Conservation (phyloP, 1,140 invertebrate genomes). For the Musca domestica region DNA sequence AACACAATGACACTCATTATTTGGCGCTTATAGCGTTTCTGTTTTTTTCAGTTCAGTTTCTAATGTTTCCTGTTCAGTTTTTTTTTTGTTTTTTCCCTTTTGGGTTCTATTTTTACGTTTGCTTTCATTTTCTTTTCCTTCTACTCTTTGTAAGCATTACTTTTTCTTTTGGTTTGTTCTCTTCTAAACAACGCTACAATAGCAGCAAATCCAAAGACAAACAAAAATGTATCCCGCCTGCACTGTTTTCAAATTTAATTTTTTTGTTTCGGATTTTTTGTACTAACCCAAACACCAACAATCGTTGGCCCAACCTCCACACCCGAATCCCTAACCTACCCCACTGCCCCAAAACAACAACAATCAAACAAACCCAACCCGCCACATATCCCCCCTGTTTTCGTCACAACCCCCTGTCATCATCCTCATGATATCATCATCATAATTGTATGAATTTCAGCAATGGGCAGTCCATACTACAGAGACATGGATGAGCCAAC, state of each 20-base stretch:
- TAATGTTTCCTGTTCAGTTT: conserved; percentile 14
- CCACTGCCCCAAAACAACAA: conserved; percentile 49
- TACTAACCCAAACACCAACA: not conserved
- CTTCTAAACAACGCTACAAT: conserved; percentile 21
- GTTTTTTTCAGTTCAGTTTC: conserved; percentile 18
- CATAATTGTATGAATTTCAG: conserved; percentile 57
- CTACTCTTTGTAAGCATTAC: conserved; percentile 27
- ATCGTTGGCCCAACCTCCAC: not conserved
- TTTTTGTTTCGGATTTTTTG: conserved; percentile 5
- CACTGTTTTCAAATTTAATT: conserved; percentile 27
- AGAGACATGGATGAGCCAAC: conserved; percentile 71
- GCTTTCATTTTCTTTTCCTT: conserved; percentile 17
- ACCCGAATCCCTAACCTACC: not conserved
- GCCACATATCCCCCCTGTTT: conserved; percentile 56
- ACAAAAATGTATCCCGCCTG: conserved; percentile 30
- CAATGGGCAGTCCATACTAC: conserved; percentile 66
- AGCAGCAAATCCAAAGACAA: conserved; percentile 32
- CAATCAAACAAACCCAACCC: conserved; percentile 63
- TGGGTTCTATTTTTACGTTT: conserved; percentile 12
- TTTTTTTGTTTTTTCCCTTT: conserved; percentile 20
- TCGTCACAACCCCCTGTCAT: conserved; percentile 28
- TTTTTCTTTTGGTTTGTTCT: not conserved
- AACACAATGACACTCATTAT: not conserved
- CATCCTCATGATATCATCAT: conserved; percentile 59
- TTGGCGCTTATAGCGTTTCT: conserved; percentile 5